phyloP scores from a whole-genome alignment of 2,888 invertebrate genomes.

The Tachina lurida region DNA sequence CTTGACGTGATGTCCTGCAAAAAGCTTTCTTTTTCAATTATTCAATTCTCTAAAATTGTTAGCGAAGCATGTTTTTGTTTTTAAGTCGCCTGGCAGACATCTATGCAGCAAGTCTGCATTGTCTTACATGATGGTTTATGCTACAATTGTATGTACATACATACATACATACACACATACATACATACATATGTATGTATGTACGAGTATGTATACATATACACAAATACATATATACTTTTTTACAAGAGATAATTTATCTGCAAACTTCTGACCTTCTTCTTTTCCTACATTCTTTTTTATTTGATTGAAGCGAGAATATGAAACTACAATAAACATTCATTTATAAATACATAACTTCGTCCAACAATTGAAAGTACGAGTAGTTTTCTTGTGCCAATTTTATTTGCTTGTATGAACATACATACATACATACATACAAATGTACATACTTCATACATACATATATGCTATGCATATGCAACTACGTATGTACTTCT shows the following conservation, averaged over 20 bases:
- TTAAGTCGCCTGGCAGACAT: conserved; percentile 21
- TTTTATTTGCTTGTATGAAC: background rate
- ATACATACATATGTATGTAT: background rate
- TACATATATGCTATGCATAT: no score
- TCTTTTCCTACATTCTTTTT: background rate
- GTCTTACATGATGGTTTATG: conserved; percentile 22
- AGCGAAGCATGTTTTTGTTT: background rate
- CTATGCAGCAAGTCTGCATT: conserved; percentile 20
- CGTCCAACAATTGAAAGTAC: background rate
- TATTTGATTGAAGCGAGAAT: conserved; percentile 31
- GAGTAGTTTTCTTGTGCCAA: background rate
- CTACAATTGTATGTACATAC: background rate
- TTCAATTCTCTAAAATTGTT: background rate
- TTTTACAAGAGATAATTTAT: conserved; percentile 3
- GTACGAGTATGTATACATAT: background rate
- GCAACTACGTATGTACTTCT: background rate
- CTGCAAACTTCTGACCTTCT: conserved; percentile 50
- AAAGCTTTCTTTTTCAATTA: conserved; percentile 30
- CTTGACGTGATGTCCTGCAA: background rate
- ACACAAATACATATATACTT: background rate
- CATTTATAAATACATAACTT: conserved; percentile 1
- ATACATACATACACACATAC: background rate
- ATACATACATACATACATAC: background rate
- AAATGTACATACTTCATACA: background rate
- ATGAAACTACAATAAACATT: no score